A percentile compares a stretch with the other conserved stretches of the same genome.
Evolutionary conservation across 2,888 invertebrate genomes (phyloP).

Genomic region (Epinotia brunnichana): DNA sequence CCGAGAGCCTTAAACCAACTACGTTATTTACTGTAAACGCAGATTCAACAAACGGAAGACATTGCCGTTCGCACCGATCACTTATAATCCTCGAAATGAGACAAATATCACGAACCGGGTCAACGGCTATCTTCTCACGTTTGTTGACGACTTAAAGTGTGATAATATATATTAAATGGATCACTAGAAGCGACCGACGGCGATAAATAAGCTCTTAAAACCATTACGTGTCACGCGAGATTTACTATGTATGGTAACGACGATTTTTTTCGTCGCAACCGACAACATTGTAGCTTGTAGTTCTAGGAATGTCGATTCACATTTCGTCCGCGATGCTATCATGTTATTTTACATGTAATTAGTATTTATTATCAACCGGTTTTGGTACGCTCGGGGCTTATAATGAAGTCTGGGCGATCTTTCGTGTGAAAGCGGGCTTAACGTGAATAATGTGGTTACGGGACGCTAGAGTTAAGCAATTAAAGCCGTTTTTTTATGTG

Average conservation of each 20-base stretch:
- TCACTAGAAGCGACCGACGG: conserved; percentile 74
- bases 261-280: conserved; percentile 61
- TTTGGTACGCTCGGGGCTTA: conserved; percentile 56
- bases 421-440: conserved; percentile 71
- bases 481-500: conserved; percentile 74
- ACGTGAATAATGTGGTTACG: conserved; percentile 73
- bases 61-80: conserved; percentile 72
- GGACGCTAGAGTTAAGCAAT: conserved; percentile 77
- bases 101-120: conserved; percentile 82
- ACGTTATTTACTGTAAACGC: conserved; percentile 75
- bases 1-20: conserved; percentile 65
- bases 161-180: conserved; percentile 83
- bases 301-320: conserved; percentile 58
- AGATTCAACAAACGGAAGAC: conserved; percentile 76
- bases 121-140: conserved; percentile 82
- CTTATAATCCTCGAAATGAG: conserved; percentile 80
- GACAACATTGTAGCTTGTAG: conserved; percentile 60
- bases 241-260: conserved; percentile 77
- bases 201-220: conserved; percentile 79
- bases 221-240: conserved; percentile 80
- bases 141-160: conserved; percentile 81
- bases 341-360: conserved; percentile 81
- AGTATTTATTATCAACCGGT: conserved; percentile 78
- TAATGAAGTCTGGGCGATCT: conserved; percentile 60
- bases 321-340: conserved; percentile 77